Conservation (phyloP, 2,888 invertebrate genomes). For the Oligia fasciuncula region DNA sequence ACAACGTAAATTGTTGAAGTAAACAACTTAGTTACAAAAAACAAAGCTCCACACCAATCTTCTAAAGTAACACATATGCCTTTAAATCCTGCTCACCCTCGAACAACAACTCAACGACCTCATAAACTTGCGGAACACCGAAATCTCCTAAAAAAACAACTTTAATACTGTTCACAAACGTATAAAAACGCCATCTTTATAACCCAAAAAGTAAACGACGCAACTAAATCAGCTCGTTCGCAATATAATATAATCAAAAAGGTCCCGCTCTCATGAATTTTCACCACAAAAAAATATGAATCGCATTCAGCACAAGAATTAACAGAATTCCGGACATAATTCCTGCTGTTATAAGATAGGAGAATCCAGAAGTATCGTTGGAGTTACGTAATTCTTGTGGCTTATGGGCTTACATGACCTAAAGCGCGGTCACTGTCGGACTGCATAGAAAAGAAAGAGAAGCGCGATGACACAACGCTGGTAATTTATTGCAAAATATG, state of each 20-base stretch:
- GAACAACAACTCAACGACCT: conserved; percentile 42
- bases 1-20: not conserved
- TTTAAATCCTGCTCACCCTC: not conserved
- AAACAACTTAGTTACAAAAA: not conserved
- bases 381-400: not conserved
- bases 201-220: conserved; percentile 53
- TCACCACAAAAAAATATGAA: conserved; percentile 66
- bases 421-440: too few relatives aligned
- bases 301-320: conserved; percentile 70
- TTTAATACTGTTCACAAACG: conserved; percentile 46
- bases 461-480: too few relatives aligned
- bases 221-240: conserved; percentile 61
- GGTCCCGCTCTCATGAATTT: conserved; percentile 59
- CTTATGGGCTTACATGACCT: too few relatives aligned
- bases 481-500: too few relatives aligned
- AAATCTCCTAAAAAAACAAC: conserved; percentile 55
- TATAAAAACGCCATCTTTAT: conserved; percentile 53
- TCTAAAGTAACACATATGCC: not conserved
- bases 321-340: conserved; percentile 68
- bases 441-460: too few relatives aligned
- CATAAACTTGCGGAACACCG: conserved; percentile 39
- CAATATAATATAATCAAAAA: conserved; percentile 65
- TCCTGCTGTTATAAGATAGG: conserved; percentile 38
- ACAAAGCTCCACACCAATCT: conserved; percentile 3
- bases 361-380: conserved; percentile 23